These are phyloP conservation scores for Equus przewalskii DNA, from an alignment of 2,113 vertebrate genomes.

Conservation along the genomic window DNA sequence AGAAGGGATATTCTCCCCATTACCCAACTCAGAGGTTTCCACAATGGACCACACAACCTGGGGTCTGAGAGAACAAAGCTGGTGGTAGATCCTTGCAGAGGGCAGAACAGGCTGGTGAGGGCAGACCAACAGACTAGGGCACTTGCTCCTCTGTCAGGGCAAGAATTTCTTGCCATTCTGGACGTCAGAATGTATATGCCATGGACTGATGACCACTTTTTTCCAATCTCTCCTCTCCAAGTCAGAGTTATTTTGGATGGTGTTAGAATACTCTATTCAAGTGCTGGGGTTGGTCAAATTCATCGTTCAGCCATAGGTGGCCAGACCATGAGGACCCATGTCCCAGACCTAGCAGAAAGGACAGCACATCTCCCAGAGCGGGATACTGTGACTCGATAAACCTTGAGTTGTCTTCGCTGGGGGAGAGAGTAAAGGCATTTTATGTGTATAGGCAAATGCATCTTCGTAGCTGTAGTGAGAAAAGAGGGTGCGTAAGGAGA, in stretches of 20 bases:
- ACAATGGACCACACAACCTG: rapidly evolving
- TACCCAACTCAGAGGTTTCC: background rate
- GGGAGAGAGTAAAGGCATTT: background rate
- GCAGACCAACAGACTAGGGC: no score
- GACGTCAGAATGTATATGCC: background rate
- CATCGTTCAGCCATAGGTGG: background rate
- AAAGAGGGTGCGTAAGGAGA: background rate
- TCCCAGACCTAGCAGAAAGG: background rate
- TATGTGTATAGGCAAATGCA: background rate
- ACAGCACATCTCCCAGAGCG: no score
- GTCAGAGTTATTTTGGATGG: background rate
- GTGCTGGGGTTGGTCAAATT: background rate
- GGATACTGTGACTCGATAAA: no score
- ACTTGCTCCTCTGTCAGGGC: background rate
- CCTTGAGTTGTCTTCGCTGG: background rate
- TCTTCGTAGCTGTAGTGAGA: background rate
- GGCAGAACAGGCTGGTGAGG: background rate
- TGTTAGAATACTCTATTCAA: background rate
- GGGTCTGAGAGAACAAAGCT: background rate
- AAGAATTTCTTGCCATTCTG: no score
- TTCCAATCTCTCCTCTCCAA: background rate
- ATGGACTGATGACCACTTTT: background rate
- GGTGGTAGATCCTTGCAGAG: rapidly evolving
- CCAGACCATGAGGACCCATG: background rate
- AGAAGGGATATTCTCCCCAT: background rate